Evolutionary conservation across 2,797 vertebrate species (phyloP), one percentile per base, ranked within the genome.

Genomic region (Helicolenus hilgendorfi): DNA sequence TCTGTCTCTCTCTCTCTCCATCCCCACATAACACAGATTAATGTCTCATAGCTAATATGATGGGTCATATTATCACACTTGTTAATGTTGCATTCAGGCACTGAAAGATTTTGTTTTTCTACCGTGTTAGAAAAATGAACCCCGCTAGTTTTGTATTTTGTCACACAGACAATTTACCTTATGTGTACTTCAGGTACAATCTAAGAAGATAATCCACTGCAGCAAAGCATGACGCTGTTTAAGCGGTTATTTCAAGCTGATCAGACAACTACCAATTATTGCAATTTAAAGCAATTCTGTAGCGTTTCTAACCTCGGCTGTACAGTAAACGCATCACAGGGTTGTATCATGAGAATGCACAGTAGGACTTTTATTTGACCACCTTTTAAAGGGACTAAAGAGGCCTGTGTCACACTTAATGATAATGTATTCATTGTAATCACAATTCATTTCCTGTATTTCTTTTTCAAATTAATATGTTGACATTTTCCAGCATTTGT

Each of bases 21-120:
- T 53, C 72, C 41, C n/a, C 35, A 49, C 41, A 56, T 7, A 82
- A 49, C 38, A 70, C 49, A 72, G 59, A 45, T 71, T 53, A 70
- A 74, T 53, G 63, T 55, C 58, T 79, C 31, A 26, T 3, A 75
- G 70, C 45, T 65, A 38, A 73, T 45, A 78, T 73, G 13, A 77
- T 53, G 20, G 15, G 1, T 71, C 31, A 31, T 64, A 59, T 29
- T 14, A 65, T 41, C 68, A 56, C 4, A 9, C 4, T 36, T 31
- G 20, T 1, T 56, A 31, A n/a, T 72, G 20, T 72, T 22, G 27
- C 11, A 29, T 41, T 22, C 11, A 3, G n/a, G 10, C 20, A 22
- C 22, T 72, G 15, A 67, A 26, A 77, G 4, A 0, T 41, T 24
- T 15, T 20, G 18, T 55, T 29, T 35, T 75, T 56, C 53, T 13